These are phyloP conservation scores for Geococcyx californianus DNA, from an alignment of 2,113 vertebrate species.

Conservation along the genomic window DNA sequence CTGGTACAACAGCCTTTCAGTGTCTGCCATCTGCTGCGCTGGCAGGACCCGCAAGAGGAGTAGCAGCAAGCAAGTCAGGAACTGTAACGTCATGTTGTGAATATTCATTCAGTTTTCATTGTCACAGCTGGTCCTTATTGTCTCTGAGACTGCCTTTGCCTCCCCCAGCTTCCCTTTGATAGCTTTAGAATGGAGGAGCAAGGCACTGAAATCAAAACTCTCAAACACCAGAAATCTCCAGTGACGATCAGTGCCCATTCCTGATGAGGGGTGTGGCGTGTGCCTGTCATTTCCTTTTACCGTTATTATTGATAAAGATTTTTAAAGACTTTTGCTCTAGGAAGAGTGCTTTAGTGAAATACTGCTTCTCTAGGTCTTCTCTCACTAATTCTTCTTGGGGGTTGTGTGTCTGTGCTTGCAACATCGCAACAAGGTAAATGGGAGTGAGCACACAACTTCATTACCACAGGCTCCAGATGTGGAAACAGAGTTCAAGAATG, in stretches of 20 bases:
- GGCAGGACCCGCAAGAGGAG: constrained; percentile 36
- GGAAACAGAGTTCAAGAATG: neutral
- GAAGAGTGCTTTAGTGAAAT: neutral
- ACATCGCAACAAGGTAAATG: neutral
- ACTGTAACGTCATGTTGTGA: neutral
- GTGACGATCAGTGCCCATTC: neutral
- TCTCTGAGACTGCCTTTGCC: neutral
- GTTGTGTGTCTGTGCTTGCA: neutral
- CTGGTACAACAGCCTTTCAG: neutral
- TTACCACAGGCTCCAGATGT: neutral
- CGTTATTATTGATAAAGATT: neutral
- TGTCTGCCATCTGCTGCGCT: constrained; percentile 49
- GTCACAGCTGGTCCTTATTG: neutral
- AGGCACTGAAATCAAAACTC: neutral
- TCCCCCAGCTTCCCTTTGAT: neutral
- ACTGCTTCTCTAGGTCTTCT: neutral
- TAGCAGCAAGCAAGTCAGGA: neutral
- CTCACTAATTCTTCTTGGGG: neutral
- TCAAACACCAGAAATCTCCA: neutral
- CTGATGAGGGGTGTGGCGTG: neutral
- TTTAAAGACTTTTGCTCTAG: neutral
- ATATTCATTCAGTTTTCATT: constrained; percentile 34
- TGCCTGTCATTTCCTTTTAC: neutral
- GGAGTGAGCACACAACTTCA: neutral
- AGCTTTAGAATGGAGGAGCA: neutral